Evolutionary conservation across 1,140 invertebrate species (phyloP).

Genomic region (Chrysoperla carnea): DNA sequence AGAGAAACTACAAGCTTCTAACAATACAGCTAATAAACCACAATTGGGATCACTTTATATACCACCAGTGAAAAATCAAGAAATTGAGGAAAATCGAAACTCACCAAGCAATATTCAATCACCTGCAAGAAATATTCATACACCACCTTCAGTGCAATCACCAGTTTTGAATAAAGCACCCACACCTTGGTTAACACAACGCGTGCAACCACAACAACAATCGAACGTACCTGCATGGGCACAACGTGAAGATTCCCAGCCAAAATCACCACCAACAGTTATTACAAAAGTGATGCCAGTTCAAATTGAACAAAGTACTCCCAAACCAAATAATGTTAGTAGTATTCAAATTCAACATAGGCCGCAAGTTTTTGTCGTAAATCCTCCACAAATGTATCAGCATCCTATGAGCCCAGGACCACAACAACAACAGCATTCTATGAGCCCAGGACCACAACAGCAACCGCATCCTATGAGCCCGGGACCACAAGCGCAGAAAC

Average conservation of each 20-base stretch:
- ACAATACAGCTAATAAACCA: conserved; percentile 7
- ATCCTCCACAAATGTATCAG: conserved; percentile 2
- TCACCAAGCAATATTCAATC: not conserved
- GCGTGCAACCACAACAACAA: conserved; percentile 11
- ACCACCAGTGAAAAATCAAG: conserved; percentile 16
- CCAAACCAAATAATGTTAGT: conserved; percentile 10
- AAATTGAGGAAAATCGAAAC: not conserved
- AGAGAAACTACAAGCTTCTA: not conserved
- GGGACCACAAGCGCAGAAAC: conserved; percentile 14
- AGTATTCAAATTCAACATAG: conserved; percentile 7
- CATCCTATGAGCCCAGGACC: conserved; percentile 2
- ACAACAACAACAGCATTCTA: conserved; percentile 3
- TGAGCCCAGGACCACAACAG: too few relatives aligned
- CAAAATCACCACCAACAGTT: conserved; percentile 3
- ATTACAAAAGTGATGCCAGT: conserved; percentile 26
- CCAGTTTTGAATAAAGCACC: conserved; percentile 18
- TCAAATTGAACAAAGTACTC: conserved; percentile 22
- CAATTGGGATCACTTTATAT: conserved; percentile 20
- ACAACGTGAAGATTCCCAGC: not conserved
- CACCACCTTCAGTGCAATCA: conserved; percentile 18
- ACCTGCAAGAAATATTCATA: conserved; percentile 13
- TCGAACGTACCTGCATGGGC: not conserved
- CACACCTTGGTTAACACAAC: conserved; percentile 17
- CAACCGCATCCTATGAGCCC: conserved; percentile 12
- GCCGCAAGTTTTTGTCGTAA: conserved; percentile 6